Evolutionary conservation across 92 coral and sea anemone species (phyloP).

Genomic region (Parazoanthus atlanticus): DNA sequence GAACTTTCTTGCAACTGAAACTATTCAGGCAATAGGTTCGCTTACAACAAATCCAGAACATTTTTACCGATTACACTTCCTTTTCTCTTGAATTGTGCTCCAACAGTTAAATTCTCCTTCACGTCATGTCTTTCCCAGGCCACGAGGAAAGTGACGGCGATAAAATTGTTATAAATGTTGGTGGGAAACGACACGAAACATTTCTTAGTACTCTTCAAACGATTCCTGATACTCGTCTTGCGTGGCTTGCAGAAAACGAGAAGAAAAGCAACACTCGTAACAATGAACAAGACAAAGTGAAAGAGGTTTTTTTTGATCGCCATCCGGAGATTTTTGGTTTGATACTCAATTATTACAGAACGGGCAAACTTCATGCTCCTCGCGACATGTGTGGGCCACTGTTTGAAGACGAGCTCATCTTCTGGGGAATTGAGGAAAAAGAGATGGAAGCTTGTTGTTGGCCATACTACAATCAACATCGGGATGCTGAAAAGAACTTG

Average conservation of each 20-base stretch:
- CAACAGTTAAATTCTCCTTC: not conserved
- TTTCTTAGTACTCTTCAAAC: constrained; percentile 84
- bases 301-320: constrained; percentile 90
- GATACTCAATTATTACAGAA: constrained; percentile 89
- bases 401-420: constrained; percentile 84
- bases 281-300: constrained; percentile 45
- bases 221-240: constrained; percentile 92
- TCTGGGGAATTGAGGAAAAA: constrained; percentile 97
- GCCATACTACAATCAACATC: constrained; percentile 91
- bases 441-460: constrained; percentile 99
- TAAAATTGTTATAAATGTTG: constrained; percentile 87
- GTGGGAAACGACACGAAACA: constrained; percentile 94
- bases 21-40: not conserved
- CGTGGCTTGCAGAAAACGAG: constrained; percentile 88
- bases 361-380: constrained; percentile 95
- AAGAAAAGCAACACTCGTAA: constrained; percentile 60
- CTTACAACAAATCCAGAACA: not conserved
- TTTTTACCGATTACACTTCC: not conserved
- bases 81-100: not conserved
- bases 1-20: not conserved
- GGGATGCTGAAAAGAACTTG: constrained; percentile 94
- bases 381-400: constrained; percentile 95
- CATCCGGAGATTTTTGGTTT: constrained; percentile 90
- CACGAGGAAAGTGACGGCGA: constrained; percentile 71
- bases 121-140: constrained; percentile 55